These are phyloP conservation scores for Oreochromis mossambicus DNA, from an alignment of 2,797 vertebrate genomes.

Conservation along the genomic window DNA sequence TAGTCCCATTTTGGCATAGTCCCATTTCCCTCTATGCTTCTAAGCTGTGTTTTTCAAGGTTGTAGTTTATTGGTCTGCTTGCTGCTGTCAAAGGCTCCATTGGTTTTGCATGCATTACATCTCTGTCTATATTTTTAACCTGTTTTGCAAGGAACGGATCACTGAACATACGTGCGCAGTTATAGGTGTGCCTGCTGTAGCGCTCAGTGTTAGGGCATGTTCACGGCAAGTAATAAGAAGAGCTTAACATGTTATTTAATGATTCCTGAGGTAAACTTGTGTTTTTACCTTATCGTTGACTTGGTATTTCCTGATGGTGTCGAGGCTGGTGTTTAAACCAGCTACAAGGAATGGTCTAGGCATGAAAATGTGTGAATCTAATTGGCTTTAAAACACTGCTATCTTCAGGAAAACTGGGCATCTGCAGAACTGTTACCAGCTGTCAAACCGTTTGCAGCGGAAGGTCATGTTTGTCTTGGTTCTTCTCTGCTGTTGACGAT, in stretches of 20 bases:
- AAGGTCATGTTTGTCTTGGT: background rate
- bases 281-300: background rate
- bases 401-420: background rate
- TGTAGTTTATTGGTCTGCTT: conserved; percentile 29
- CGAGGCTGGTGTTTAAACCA: background rate
- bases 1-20: conserved; percentile 14
- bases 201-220: background rate
- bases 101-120: conserved; percentile 24
- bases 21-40: conserved; percentile 32
- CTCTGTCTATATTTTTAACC: conserved; percentile 28
- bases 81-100: conserved; percentile 15
- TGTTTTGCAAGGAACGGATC: conserved; percentile 5
- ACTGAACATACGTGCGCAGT: background rate
- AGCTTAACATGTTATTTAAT: background rate
- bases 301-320: background rate
- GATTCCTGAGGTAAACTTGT: background rate
- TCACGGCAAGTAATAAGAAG: background rate
- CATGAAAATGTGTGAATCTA: background rate
- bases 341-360: background rate
- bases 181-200: background rate
- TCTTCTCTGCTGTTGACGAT: background rate
- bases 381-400: background rate
- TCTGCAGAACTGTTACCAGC: background rate
- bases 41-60: conserved; percentile 36
- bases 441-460: background rate